Percentiles rank a stretch among this genome's conserved stretches.
phyloP scores from a whole-genome alignment of 2,888 invertebrate genomes.

The Piscicola geometra region DNA sequence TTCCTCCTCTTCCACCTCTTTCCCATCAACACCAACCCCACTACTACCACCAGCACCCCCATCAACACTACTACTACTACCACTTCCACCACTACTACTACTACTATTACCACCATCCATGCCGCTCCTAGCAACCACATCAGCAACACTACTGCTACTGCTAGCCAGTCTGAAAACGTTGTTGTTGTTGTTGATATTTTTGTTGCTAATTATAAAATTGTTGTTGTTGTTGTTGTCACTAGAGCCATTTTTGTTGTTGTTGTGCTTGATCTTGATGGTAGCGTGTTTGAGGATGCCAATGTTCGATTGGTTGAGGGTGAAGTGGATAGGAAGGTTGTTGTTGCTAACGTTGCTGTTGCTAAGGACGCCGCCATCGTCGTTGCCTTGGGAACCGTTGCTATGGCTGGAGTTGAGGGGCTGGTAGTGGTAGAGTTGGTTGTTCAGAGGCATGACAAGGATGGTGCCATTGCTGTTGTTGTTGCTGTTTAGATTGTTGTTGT shows the following conservation, averaged over 20 bases:
- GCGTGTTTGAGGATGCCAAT: not conserved
- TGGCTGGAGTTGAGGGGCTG: not conserved
- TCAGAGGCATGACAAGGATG: constrained; percentile 2
- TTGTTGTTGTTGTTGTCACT: not conserved
- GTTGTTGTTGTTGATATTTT: not conserved
- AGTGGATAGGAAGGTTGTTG: constrained; percentile 12
- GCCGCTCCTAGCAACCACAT: no score
- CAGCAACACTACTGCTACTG: no score
- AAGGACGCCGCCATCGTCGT: not conserved
- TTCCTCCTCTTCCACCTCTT: not conserved
- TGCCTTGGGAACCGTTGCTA: not conserved
- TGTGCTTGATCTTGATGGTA: constrained; percentile 5
- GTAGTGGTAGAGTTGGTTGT: constrained; percentile 8
- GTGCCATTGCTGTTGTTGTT: not conserved
- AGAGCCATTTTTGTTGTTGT: not conserved
- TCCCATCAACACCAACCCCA: not conserved
- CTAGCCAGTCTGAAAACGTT: no score
- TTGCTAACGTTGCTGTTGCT: not conserved
- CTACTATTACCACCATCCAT: not conserved
- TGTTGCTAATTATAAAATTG: not conserved
- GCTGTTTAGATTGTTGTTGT: no score
- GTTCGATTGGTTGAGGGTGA: constrained; percentile 16
- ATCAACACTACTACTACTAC: not conserved
- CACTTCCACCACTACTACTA: not conserved
- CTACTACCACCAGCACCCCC: not conserved